These are phyloP conservation scores for Platysternon megacephalum DNA, from an alignment of 2,113 vertebrate genomes.

Conservation along the genomic window DNA sequence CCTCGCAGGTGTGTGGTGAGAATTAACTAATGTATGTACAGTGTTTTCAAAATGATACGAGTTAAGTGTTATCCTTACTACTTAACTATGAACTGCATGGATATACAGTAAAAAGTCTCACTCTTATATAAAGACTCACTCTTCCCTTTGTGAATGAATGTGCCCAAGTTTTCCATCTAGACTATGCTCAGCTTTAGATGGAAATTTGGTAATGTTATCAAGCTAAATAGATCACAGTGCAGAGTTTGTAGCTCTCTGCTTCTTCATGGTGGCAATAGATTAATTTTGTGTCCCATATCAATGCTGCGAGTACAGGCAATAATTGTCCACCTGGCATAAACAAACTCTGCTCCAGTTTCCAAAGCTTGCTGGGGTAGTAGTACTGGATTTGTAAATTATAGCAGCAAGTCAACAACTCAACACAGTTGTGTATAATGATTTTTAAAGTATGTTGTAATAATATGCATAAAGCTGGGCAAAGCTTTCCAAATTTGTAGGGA, in stretches of 20 bases:
- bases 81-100: not conserved
- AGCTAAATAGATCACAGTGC: not conserved
- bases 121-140: not conserved
- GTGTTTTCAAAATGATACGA: not conserved
- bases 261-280: not conserved
- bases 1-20: not conserved
- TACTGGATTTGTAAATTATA: not conserved
- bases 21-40: not conserved
- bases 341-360: not conserved
- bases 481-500: slow-evolving; percentile 1
- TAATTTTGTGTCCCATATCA: not conserved
- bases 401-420: slow-evolving; percentile 3
- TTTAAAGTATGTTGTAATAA: not conserved
- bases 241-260: not conserved
- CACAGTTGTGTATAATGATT: not conserved
- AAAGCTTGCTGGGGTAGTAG: not conserved
- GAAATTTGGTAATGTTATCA: not conserved
- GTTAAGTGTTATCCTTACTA: not conserved
- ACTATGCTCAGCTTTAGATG: not conserved
- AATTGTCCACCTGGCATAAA: not conserved
- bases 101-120: not conserved
- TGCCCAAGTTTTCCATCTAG: not conserved
- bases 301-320: not conserved
- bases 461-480: not conserved
- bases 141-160: not conserved